Percentiles rank a stretch among this genome's conserved stretches.
These are phyloP conservation scores for Dicaeum eximium DNA, from an alignment of 2,113 vertebrate genomes.

Conservation along the genomic window DNA sequence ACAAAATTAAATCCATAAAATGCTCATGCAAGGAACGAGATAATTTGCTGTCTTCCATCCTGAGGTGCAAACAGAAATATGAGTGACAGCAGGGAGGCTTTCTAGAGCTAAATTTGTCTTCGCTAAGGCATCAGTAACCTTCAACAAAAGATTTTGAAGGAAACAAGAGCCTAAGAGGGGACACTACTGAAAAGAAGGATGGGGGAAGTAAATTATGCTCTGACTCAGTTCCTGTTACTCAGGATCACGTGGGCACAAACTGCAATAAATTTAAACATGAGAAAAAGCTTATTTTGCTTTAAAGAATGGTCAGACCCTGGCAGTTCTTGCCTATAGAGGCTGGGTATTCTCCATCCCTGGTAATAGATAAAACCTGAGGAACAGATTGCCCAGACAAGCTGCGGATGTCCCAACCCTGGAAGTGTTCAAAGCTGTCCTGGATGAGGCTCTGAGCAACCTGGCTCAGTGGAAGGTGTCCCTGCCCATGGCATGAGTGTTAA, in stretches of 20 bases:
- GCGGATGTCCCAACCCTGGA: background rate
- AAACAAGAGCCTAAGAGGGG: background rate
- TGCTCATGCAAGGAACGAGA: accelerated
- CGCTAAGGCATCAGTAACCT: background rate
- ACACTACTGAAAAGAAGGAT: background rate
- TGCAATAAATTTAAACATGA: background rate
- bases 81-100: background rate
- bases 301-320: background rate
- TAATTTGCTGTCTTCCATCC: background rate
- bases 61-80: background rate
- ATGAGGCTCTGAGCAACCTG: background rate
- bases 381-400: background rate
- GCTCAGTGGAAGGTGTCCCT: background rate
- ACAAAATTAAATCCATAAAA: slow-evolving; percentile 19
- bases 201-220: background rate
- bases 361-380: accelerated
- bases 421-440: background rate
- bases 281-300: background rate
- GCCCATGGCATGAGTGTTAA: background rate
- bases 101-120: slow-evolving; percentile 11
- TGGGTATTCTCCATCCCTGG: accelerated
- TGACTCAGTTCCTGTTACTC: background rate
- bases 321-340: background rate
- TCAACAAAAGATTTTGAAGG: background rate
- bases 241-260: background rate